phyloP scores from a whole-genome alignment of 53 echinoderm and acorn worm genomes.

The Echinarachnius parma region DNA sequence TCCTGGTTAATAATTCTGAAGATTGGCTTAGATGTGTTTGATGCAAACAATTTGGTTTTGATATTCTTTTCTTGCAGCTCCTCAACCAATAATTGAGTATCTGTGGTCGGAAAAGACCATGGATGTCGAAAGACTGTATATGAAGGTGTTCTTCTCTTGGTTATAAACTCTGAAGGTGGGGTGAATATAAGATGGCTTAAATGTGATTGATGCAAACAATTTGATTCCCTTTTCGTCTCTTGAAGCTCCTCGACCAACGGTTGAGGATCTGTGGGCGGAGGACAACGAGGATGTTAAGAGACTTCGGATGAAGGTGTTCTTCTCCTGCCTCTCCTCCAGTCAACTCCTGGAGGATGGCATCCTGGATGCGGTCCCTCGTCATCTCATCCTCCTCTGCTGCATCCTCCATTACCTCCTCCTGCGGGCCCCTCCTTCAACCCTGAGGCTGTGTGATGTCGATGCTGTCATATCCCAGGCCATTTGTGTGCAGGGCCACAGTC shows the following conservation, averaged over 20 bases:
- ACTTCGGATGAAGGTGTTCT: slow-evolving; percentile 45
- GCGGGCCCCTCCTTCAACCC: slow-evolving; percentile 21
- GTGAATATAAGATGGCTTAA: too few relatives aligned
- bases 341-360: slow-evolving; percentile 26
- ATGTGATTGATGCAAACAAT: too few relatives aligned
- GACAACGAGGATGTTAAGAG: slow-evolving; percentile 31
- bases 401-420: slow-evolving; percentile 57
- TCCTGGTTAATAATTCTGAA: too few relatives aligned
- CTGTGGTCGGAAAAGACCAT: too few relatives aligned
- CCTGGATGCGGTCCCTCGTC: slow-evolving; percentile 28
- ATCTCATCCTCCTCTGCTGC: slow-evolving; percentile 42
- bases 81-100: too few relatives aligned
- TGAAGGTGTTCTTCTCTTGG: too few relatives aligned
- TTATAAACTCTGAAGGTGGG: too few relatives aligned
- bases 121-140: too few relatives aligned
- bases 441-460: slow-evolving; percentile 62
- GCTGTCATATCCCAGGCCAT: slow-evolving; percentile 70
- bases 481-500: slow-evolving; percentile 21
- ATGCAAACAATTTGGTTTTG: too few relatives aligned
- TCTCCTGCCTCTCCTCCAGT: slow-evolving; percentile 55
- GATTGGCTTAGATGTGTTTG: too few relatives aligned
- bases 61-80: too few relatives aligned
- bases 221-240: too few relatives aligned
- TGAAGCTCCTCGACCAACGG: slow-evolving; percentile 40
- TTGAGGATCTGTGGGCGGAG: slow-evolving; percentile 58